phyloP scores from a whole-genome alignment of 2,113 vertebrate genomes.

The Fulmarus glacialis region DNA sequence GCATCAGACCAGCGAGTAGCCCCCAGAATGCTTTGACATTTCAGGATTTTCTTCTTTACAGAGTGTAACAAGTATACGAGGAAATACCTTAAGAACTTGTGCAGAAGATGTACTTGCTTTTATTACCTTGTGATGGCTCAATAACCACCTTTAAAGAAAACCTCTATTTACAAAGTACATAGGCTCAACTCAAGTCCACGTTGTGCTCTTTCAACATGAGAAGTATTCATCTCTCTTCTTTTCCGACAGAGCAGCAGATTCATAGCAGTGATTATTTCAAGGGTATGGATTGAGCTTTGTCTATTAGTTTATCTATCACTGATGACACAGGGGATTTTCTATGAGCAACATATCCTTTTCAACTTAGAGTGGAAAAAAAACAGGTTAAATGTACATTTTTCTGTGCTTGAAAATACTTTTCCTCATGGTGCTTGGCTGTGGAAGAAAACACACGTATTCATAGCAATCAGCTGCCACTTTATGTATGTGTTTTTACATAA shows the following conservation, averaged over 20 bases:
- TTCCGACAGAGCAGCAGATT: not conserved
- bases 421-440: not conserved
- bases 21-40: not conserved
- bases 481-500: not conserved
- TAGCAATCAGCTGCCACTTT: not conserved
- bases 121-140: not conserved
- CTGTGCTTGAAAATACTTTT: not conserved
- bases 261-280: not conserved
- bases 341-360: not conserved
- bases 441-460: not conserved
- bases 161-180: not conserved
- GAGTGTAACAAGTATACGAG: not conserved
- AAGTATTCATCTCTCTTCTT: not conserved
- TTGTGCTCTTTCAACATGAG: not conserved
- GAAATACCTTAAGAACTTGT: not conserved
- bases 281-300: not conserved
- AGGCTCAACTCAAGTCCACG: not conserved
- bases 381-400: not conserved
- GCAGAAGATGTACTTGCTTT: not conserved
- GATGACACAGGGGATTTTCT: not conserved
- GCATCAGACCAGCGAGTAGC: not conserved
- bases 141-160: not conserved
- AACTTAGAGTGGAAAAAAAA: not conserved
- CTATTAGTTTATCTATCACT: not conserved
- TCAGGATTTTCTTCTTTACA: not conserved